A percentile compares a stretch with the other conserved stretches of the same genome.
Conservation (phyloP, 2,797 vertebrate species). For the Cuniculus paca region DNA sequence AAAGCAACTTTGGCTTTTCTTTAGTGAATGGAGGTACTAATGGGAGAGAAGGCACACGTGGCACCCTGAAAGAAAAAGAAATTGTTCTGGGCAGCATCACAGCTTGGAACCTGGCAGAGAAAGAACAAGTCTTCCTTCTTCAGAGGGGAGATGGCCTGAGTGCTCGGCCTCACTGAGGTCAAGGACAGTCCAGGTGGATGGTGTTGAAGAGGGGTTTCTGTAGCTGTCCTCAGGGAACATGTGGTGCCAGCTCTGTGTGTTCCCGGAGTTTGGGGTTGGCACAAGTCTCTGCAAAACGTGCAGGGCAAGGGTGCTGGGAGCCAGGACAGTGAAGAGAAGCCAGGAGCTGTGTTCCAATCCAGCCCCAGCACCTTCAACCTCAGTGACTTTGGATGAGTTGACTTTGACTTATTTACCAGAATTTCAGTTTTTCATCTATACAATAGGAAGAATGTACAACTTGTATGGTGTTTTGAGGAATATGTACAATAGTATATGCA, state of each 20-base stretch:
- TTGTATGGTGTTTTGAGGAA: not conserved
- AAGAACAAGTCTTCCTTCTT: not conserved
- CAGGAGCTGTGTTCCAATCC: fast-evolving
- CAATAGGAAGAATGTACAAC: not conserved
- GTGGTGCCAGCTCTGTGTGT: not conserved
- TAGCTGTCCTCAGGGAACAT: not conserved
- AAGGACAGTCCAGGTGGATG: not conserved
- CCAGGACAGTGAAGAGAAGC: too few species aligned
- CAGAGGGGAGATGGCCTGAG: not conserved
- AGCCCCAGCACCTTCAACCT: not conserved
- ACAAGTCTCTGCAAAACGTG: not conserved
- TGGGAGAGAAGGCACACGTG: not conserved
- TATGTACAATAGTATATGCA: not conserved
- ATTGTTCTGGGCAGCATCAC: not conserved
- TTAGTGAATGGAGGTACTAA: not conserved
- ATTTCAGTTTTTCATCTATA: not conserved
- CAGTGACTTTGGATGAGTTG: not conserved
- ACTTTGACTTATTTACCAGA: not conserved
- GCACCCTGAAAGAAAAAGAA: not conserved
- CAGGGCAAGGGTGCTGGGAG: not conserved
- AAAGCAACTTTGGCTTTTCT: conserved; percentile 7
- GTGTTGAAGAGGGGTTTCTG: not conserved
- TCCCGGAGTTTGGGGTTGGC: fast-evolving
- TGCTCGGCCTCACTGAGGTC: not conserved
- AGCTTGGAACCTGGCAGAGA: not conserved